Percentiles rank a stretch among this genome's conserved stretches.
Conservation (phyloP, 2,113 vertebrate species). For the Phalacrocorax carbo region DNA sequence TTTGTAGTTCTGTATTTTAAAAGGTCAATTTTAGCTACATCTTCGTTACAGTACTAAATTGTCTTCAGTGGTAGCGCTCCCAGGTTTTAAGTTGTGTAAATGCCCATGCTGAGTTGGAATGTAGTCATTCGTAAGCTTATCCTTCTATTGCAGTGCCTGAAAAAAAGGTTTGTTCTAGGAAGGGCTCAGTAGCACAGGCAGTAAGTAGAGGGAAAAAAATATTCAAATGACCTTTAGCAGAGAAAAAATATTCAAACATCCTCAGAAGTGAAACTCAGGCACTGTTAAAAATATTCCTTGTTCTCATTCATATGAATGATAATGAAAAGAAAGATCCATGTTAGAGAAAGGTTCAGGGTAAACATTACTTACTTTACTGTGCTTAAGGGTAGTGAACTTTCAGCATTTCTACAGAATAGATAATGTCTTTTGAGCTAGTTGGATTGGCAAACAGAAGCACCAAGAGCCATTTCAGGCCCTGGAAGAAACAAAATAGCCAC, state of each 20-base stretch:
- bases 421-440: background rate
- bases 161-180: background rate
- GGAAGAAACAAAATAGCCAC: background rate
- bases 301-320: rapidly evolving
- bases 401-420: background rate
- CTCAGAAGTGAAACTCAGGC: background rate
- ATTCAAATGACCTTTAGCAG: background rate
- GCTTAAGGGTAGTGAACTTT: background rate
- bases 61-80: background rate
- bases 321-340: background rate
- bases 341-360: background rate
- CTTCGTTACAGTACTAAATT: background rate
- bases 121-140: background rate
- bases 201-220: background rate
- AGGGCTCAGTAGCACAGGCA: background rate
- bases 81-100: background rate
- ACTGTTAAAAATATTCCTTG: background rate
- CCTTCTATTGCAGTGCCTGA: background rate
- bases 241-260: background rate
- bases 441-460: background rate
- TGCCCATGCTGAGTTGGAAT: background rate
- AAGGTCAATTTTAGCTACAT: background rate
- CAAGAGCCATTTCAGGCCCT: background rate
- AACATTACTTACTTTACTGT: background rate
- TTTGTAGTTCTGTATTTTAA: background rate